phyloP scores from a whole-genome alignment of 2,113 vertebrate genomes.

The Pleuronectes platessa region DNA sequence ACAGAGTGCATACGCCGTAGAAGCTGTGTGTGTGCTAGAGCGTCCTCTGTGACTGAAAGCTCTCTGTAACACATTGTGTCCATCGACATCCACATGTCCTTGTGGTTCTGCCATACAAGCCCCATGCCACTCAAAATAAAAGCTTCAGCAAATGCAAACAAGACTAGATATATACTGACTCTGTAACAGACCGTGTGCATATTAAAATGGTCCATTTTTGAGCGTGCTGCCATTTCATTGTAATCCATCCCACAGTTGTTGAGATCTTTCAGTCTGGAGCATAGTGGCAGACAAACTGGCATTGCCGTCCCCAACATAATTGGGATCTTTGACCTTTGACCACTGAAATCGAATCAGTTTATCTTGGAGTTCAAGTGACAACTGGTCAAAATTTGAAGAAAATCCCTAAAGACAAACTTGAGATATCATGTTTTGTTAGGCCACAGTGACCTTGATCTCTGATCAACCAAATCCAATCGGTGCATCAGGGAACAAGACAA shows the following conservation, averaged over 20 bases:
- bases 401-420: too few relatives aligned
- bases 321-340: background rate
- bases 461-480: too few relatives aligned
- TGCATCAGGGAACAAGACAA: too few relatives aligned
- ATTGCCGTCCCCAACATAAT: background rate
- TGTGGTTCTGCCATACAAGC: background rate
- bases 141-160: background rate
- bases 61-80: constrained; percentile 1
- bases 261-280: background rate
- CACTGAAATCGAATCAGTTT: background rate
- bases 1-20: background rate
- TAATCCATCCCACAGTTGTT: background rate
- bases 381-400: background rate
- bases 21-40: background rate
- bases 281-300: background rate
- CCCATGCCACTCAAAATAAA: background rate
- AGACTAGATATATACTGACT: background rate
- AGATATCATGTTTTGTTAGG: background rate
- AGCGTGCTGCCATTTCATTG: background rate
- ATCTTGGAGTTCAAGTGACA: background rate
- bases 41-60: constrained; percentile 4
- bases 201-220: background rate
- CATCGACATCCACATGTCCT: constrained; percentile 3
- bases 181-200: too few relatives aligned
- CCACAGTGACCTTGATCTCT: too few relatives aligned